A percentile compares a stretch with the other conserved stretches of the same genome.
Conservation (phyloP, 2,888 invertebrate species). For the Laspeyria flexula region DNA sequence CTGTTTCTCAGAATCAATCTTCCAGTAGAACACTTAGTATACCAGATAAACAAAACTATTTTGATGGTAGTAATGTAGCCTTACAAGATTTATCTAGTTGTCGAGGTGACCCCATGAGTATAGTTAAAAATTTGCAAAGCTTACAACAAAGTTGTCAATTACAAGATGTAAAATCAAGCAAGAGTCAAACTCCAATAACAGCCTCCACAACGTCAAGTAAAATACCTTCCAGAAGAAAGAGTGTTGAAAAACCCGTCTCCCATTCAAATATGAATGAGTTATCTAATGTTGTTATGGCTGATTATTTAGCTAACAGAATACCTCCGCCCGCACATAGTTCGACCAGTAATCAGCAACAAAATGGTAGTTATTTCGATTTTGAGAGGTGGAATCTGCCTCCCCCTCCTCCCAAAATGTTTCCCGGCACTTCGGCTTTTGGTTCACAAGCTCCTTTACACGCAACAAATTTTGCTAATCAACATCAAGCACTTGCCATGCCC, state of each 20-base stretch:
- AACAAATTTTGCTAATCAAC: slow-evolving; percentile 86
- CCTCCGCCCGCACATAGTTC: slow-evolving; percentile 91
- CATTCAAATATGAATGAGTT: slow-evolving; percentile 83
- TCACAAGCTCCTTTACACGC: slow-evolving; percentile 86
- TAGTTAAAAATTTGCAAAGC: slow-evolving; percentile 90
- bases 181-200: slow-evolving; percentile 68
- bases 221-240: slow-evolving; percentile 84
- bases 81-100: slow-evolving; percentile 91
- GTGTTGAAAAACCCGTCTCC: slow-evolving; percentile 82
- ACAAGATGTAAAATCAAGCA: slow-evolving; percentile 84
- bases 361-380: slow-evolving; percentile 92
- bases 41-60: slow-evolving; percentile 87
- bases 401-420: slow-evolving; percentile 89
- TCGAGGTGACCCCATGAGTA: slow-evolving; percentile 91
- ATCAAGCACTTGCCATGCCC: slow-evolving; percentile 88
- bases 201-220: slow-evolving; percentile 57
- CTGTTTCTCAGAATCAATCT: slow-evolving; percentile 75
- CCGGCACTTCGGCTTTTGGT: slow-evolving; percentile 85
- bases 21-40: slow-evolving; percentile 78
- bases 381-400: slow-evolving; percentile 92
- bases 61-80: slow-evolving; percentile 87
- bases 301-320: slow-evolving; percentile 86
- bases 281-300: slow-evolving; percentile 84
- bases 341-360: slow-evolving; percentile 85
- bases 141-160: slow-evolving; percentile 87